A percentile compares a stretch with the other conserved stretches of the same genome.
Conservation (phyloP, 2,888 invertebrate genomes). For the Metalampra italica region DNA sequence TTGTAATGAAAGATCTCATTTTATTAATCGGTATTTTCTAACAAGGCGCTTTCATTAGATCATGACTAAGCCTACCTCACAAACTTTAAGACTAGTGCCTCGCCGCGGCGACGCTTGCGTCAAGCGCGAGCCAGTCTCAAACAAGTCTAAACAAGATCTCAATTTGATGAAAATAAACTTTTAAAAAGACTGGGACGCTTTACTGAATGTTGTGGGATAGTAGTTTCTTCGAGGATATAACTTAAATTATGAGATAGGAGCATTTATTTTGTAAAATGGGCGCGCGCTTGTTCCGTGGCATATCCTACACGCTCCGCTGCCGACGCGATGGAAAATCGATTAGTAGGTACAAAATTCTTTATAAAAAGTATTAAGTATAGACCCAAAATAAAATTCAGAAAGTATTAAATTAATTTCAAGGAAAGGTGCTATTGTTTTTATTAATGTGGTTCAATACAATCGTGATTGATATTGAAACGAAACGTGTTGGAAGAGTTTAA, state of each 20-base stretch:
- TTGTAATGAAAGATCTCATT: conserved; percentile 79
- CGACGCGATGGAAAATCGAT: conserved; percentile 53
- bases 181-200: conserved; percentile 79
- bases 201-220: conserved; percentile 78
- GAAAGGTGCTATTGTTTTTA: conserved; percentile 52
- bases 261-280: conserved; percentile 60
- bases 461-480: conserved; percentile 22
- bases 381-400: conserved; percentile 69
- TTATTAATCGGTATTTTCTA: conserved; percentile 79
- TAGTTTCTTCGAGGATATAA: conserved; percentile 75
- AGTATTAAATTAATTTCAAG: conserved; percentile 67
- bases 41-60: conserved; percentile 79
- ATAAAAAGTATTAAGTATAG: conserved; percentile 73
- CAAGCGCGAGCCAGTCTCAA: conserved; percentile 51
- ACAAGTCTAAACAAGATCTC: conserved; percentile 77
- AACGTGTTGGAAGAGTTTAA: conserved; percentile 1
- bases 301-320: conserved; percentile 47
- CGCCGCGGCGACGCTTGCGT: conserved; percentile 30
- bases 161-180: conserved; percentile 78
- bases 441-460: conserved; percentile 43
- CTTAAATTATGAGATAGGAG: conserved; percentile 76
- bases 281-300: conserved; percentile 40
- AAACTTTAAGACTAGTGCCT: conserved; percentile 64
- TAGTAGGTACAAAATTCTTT: conserved; percentile 74
- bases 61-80: conserved; percentile 79